Evolutionary conservation across 2,888 invertebrate species (phyloP), one percentile per base, ranked within the genome.

Genomic region (Elaeidobius kamerunicus): DNA sequence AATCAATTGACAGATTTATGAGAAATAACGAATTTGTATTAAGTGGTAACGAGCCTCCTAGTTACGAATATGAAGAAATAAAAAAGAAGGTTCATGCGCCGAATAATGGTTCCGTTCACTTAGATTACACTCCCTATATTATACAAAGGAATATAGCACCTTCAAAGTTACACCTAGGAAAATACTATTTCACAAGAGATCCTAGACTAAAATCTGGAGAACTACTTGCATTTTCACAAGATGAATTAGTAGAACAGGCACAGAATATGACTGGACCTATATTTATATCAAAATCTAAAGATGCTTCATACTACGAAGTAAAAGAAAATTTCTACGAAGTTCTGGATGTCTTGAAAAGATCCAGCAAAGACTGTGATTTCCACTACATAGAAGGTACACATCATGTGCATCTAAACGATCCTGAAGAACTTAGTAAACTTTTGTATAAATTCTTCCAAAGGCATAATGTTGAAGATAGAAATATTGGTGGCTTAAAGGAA

Each of bases 321-420:
- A 80, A 80, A 58, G 72, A 78, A 45, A 76, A 78, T 60, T 78
- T 78, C 42, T 75, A 81, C 18, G 77, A 78, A 59, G 76, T 81
- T 56, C 62, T 83, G 16, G 76, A 78, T 40, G 65, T 78, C 7
- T 67, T 86, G 18, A 78, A 74, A 47, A 71, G 73, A 51, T 76
- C 61, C 55, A 78, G 81, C 61, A 72, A 73, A 1, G 74, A 78
- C 38, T 85, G 81, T 61, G 78, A 80, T 64, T 76, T 76, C 56
- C 77, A 82, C 49, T 75, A 78, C 54, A 73, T 88, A 1, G 77
- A 82, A 12, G 88, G 88, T 1, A 78, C 78, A 2, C 89, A 89
- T 73, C 88, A 88, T 69, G 76, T 84, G n/a, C 88, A 89, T 73
- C 76, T 90, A 54, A 85, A 82, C 59, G 75, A 82, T 59, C 84